A percentile compares a stretch with the other conserved stretches of the same genome.
These are phyloP conservation scores for Melanotaenia maccullochi DNA, from an alignment of 2,797 vertebrate species.

Conservation along the genomic window DNA sequence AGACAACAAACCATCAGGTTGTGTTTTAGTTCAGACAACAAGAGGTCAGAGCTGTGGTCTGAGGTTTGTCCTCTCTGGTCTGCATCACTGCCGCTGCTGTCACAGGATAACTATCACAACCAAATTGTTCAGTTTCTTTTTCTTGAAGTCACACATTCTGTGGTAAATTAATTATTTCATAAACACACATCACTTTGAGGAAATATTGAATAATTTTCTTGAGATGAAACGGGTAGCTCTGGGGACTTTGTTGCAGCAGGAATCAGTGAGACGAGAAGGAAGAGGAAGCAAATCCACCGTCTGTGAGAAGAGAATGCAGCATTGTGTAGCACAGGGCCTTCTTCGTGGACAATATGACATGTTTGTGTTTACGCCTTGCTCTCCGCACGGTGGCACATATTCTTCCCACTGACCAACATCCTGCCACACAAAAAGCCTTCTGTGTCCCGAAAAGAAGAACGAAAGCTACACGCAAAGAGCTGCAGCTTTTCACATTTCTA, in stretches of 20 bases:
- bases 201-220: neutral
- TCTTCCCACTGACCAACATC: constrained; percentile 42
- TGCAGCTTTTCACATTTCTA: neutral
- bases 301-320: constrained; percentile 11
- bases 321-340: constrained; percentile 19
- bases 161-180: constrained; percentile 5
- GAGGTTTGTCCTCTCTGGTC: constrained; percentile 20
- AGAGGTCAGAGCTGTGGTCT: constrained; percentile 31
- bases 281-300: neutral
- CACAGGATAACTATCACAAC: constrained; percentile 18
- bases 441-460: constrained; percentile 27
- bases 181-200: neutral
- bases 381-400: neutral
- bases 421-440: constrained; percentile 34
- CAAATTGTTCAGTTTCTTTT: neutral
- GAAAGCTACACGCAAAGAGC: neutral
- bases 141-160: neutral
- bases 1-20: constrained; percentile 39
- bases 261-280: constrained; percentile 1
- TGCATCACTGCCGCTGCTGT: constrained; percentile 15
- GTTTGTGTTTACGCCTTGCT: constrained; percentile 64
- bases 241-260: neutral
- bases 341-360: constrained; percentile 13
- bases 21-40: constrained; percentile 33
- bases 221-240: no score